Evolutionary conservation across 2,113 vertebrate genomes (phyloP).

Genomic region (Pygoscelis adeliae): DNA sequence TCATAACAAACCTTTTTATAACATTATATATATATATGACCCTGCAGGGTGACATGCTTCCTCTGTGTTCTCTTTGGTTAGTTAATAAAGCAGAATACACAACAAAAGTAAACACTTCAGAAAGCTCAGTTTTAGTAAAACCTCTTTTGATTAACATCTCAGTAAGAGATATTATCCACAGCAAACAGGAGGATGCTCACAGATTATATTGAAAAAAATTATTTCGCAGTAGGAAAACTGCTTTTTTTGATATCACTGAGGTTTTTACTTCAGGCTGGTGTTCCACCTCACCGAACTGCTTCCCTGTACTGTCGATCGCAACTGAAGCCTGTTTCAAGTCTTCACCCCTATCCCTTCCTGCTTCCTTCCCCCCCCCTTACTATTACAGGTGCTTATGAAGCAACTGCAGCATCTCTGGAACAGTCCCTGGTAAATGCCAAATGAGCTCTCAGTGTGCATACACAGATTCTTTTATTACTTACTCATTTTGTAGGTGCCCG

Average conservation of each 20-base stretch:
- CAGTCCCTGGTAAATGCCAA: background rate
- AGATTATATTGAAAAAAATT: background rate
- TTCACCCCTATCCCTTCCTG: background rate
- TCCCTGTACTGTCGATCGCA: background rate
- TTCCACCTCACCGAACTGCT: background rate
- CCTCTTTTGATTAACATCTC: background rate
- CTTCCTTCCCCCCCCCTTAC: background rate
- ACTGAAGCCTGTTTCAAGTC: background rate
- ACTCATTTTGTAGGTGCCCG: background rate
- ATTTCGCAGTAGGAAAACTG: constrained; percentile 23
- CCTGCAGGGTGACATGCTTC: background rate
- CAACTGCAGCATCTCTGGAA: background rate
- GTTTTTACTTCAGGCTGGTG: background rate
- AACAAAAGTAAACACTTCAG: background rate
- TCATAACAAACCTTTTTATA: constrained; percentile 43
- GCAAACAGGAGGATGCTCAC: constrained; percentile 20
- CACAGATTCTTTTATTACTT: background rate
- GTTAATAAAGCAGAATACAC: constrained; percentile 4
- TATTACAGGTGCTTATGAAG: background rate
- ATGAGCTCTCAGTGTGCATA: background rate
- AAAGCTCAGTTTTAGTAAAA: background rate
- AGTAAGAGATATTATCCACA: constrained; percentile 11
- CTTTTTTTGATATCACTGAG: background rate
- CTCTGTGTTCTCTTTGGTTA: constrained; percentile 19
- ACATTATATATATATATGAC: background rate